A percentile compares a stretch with the other conserved stretches of the same genome.
Conservation (phyloP, 2,888 invertebrate species). For the Eristalis tenax region DNA sequence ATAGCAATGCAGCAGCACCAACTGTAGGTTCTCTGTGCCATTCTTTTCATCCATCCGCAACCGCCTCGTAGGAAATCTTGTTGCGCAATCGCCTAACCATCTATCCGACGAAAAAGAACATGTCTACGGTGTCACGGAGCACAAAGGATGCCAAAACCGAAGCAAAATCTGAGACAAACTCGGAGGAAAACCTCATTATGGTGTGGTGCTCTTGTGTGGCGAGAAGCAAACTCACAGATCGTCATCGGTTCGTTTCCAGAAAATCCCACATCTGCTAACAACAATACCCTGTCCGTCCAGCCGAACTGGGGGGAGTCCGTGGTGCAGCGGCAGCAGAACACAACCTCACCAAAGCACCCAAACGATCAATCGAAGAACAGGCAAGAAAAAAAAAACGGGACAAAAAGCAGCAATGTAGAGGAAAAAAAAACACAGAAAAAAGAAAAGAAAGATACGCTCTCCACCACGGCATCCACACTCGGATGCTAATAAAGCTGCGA, state of each 20-base stretch:
- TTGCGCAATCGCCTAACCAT: slow-evolving; percentile 41
- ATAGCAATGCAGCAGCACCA: slow-evolving; percentile 14
- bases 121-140: slow-evolving; percentile 64
- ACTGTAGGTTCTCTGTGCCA: slow-evolving; percentile 23
- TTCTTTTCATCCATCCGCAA: slow-evolving; percentile 12
- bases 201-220: slow-evolving; percentile 1
- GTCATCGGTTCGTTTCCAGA: slow-evolving; percentile 47
- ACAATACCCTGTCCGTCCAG: slow-evolving; percentile 50
- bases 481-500: slow-evolving; percentile 72
- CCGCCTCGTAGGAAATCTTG: slow-evolving; percentile 20
- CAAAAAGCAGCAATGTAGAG: slow-evolving; percentile 1
- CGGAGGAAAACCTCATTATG: slow-evolving; percentile 55
- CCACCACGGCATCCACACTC: slow-evolving; percentile 55
- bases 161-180: not conserved
- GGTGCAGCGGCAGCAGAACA: not conserved
- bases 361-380: slow-evolving; percentile 41
- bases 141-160: slow-evolving; percentile 61
- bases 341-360: slow-evolving; percentile 36
- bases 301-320: not conserved
- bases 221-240: not conserved
- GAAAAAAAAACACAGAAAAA: slow-evolving; percentile 17
- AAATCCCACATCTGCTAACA: slow-evolving; percentile 67
- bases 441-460: slow-evolving; percentile 22
- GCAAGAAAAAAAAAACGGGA: slow-evolving; percentile 25
- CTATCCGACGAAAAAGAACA: slow-evolving; percentile 54